Evolutionary conservation across 2,797 vertebrate genomes (phyloP).

Genomic region (Anabas testudineus): DNA sequence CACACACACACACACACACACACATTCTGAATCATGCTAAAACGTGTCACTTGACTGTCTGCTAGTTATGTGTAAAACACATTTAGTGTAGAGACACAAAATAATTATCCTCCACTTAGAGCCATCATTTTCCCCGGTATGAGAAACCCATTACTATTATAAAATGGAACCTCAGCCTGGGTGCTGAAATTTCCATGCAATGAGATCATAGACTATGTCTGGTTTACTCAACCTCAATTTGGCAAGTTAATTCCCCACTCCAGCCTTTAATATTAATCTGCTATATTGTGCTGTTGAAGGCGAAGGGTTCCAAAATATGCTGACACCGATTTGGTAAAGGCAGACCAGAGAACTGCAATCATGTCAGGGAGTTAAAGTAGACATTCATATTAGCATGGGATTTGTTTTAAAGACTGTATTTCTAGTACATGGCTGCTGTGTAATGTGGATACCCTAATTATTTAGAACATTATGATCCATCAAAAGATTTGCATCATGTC

Average conservation of each 20-base stretch:
- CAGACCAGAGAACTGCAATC: background rate
- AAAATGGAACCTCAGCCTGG: constrained; percentile 22
- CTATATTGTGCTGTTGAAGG: constrained; percentile 2
- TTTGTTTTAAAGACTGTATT: background rate
- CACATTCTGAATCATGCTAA: background rate
- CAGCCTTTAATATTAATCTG: constrained; percentile 24
- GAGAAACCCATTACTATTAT: constrained; percentile 41
- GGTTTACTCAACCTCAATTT: constrained; percentile 36
- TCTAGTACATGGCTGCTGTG: background rate
- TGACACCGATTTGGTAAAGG: constrained; percentile 2
- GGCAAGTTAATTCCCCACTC: constrained; percentile 32
- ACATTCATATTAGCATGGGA: background rate
- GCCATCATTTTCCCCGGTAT: constrained; percentile 33
- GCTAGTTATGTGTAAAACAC: constrained; percentile 43
- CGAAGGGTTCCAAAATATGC: constrained; percentile 10
- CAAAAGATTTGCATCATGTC: no score
- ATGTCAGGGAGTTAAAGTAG: background rate
- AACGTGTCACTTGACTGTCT: constrained; percentile 14
- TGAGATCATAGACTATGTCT: constrained; percentile 38
- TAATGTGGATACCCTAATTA: no score
- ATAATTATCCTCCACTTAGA: constrained; percentile 30
- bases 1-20: no score
- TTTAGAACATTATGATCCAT: no score
- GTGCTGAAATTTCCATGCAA: constrained; percentile 18
- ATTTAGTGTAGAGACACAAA: constrained; percentile 27